Conservation (phyloP, 2,113 vertebrate genomes). For the Microcebus griseorufus region DNA sequence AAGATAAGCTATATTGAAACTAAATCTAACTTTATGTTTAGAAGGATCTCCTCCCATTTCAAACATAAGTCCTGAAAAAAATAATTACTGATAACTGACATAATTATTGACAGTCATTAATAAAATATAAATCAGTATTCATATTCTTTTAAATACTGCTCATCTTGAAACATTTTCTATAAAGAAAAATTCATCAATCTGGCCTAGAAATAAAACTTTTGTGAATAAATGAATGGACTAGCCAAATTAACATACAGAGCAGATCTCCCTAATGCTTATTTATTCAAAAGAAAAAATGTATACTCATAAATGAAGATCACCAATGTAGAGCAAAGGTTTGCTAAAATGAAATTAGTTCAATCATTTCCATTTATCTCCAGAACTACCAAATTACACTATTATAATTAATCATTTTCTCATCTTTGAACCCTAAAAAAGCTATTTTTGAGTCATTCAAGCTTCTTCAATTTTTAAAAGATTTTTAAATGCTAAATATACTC, state of each 20-base stretch:
- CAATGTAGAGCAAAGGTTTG: constrained; percentile 25
- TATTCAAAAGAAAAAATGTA: constrained; percentile 51
- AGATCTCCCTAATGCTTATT: constrained; percentile 14
- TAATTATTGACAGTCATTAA: constrained; percentile 16
- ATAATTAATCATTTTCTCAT: constrained; percentile 44
- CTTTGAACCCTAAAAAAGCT: constrained; percentile 43
- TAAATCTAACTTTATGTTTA: constrained; percentile 29
- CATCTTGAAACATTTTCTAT: constrained; percentile 32
- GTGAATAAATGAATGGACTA: constrained; percentile 46
- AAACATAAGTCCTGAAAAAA: constrained; percentile 33
- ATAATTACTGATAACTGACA: not conserved
- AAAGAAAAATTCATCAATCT: constrained; percentile 53
- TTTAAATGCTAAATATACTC: constrained; percentile 42
- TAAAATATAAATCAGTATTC: not conserved
- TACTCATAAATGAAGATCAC: constrained; percentile 47
- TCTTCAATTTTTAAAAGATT: constrained; percentile 43
- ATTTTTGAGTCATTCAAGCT: constrained; percentile 57
- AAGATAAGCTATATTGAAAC: not conserved
- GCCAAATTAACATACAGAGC: constrained; percentile 47
- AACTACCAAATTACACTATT: constrained; percentile 50
- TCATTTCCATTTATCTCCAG: constrained; percentile 57
- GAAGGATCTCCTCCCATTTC: not conserved
- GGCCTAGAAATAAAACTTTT: constrained; percentile 32
- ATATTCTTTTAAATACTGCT: constrained; percentile 27
- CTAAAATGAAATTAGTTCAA: constrained; percentile 51